Evolutionary conservation across 2,888 invertebrate genomes (phyloP).

Genomic region (Cheilosia impressa): DNA sequence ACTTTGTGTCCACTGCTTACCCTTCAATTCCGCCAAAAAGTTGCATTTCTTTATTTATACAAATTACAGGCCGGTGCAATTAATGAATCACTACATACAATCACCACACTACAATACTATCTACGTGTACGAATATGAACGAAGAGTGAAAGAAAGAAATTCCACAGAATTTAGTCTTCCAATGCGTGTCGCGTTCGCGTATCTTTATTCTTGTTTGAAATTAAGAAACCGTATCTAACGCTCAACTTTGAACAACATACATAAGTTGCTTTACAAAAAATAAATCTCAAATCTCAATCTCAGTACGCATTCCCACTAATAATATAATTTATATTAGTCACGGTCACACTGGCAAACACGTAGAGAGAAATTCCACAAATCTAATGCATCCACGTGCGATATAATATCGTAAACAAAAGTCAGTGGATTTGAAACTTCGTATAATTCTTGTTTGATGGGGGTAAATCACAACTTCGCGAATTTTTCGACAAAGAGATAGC

Average conservation of each 20-base stretch:
- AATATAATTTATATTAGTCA: background rate
- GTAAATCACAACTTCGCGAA: conserved; percentile 26
- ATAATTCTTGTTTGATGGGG: background rate
- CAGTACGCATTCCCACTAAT: conserved; percentile 4
- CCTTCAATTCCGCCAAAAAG: conserved; percentile 72
- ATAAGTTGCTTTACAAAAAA: background rate
- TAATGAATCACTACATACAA: conserved; percentile 15
- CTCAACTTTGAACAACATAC: background rate
- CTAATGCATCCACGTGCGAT: conserved; percentile 5
- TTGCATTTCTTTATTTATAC: conserved; percentile 58
- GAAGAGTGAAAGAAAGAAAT: background rate
- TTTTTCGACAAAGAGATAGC: background rate
- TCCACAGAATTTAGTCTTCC: background rate
- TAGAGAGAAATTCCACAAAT: conserved; percentile 6
- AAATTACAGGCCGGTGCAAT: conserved; percentile 36
- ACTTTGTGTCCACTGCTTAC: conserved; percentile 44
- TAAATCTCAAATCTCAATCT: conserved; percentile 10
- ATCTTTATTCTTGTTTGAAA: background rate
- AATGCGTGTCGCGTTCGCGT: conserved; percentile 24
- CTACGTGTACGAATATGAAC: conserved; percentile 7
- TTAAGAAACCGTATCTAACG: background rate
- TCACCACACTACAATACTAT: conserved; percentile 14
- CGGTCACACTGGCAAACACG: conserved; percentile 4
- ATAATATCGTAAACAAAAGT: conserved; percentile 3
- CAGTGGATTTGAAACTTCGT: background rate